Evolutionary conservation across 1,140 invertebrate species (phyloP).

Genomic region (Lordiphosa mommai): DNA sequence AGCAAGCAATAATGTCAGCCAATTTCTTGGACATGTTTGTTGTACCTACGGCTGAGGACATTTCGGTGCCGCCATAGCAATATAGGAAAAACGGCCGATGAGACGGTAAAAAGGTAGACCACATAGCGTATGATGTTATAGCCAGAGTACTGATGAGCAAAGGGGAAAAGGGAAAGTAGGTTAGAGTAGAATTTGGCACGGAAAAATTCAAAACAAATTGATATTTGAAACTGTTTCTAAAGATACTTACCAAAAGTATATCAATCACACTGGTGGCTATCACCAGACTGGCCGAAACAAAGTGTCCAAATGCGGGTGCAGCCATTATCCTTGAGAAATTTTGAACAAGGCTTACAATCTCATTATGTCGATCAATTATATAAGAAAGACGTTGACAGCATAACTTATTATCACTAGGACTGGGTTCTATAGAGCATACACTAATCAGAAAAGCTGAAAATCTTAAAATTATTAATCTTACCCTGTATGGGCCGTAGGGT

Average conservation of each 20-base stretch:
- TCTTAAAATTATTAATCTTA: not conserved
- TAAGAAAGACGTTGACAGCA: constrained; percentile 34
- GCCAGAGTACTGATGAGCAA: constrained; percentile 55
- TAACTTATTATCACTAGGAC: not conserved
- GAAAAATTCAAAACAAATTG: no score
- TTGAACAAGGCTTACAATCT: constrained; percentile 41
- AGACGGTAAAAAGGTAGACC: constrained; percentile 40
- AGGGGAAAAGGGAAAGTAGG: no score
- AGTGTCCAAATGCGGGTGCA: constrained; percentile 46
- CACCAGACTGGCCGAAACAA: constrained; percentile 49
- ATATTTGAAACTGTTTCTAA: no score
- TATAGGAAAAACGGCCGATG: constrained; percentile 41
- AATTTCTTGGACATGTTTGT: not conserved
- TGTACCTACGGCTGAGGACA: constrained; percentile 39
- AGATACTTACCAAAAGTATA: constrained; percentile 51
- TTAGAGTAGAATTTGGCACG: no score
- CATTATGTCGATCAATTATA: constrained; percentile 55
- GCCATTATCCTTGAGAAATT: constrained; percentile 49
- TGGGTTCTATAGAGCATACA: constrained; percentile 10
- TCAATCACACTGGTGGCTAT: constrained; percentile 62
- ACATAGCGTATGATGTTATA: constrained; percentile 61
- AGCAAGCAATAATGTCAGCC: not conserved
- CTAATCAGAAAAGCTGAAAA: not conserved
- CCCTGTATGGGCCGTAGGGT: constrained; percentile 6
- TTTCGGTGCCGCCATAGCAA: constrained; percentile 52